Evolutionary conservation across 2,113 vertebrate species (phyloP).

Genomic region (Coracopsis vasa): DNA sequence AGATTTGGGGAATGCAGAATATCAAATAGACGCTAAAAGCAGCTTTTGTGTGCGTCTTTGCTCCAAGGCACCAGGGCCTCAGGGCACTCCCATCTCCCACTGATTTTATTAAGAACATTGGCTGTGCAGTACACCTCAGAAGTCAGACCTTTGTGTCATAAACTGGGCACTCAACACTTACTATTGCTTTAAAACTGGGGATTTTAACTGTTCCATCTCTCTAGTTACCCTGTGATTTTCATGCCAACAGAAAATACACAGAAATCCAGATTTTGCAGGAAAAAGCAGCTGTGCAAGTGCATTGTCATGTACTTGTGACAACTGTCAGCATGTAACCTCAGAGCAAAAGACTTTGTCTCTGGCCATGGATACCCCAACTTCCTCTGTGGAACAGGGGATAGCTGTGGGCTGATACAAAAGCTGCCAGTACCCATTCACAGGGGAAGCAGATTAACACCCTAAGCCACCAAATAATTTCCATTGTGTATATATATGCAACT

Average conservation of each 20-base stretch:
- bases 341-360: not conserved
- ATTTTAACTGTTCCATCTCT: not conserved
- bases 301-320: not conserved
- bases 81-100: not conserved
- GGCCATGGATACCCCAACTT: not conserved
- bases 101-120: not conserved
- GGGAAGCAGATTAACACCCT: not conserved
- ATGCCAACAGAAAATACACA: not conserved
- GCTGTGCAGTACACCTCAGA: accelerated
- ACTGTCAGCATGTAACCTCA: accelerated
- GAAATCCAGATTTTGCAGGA: not conserved
- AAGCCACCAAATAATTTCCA: not conserved
- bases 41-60: not conserved
- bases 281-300: not conserved
- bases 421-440: not conserved
- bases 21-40: not conserved
- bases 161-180: not conserved
- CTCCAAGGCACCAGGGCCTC: not conserved
- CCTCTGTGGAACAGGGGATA: accelerated
- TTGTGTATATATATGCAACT: not conserved
- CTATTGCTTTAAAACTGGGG: not conserved
- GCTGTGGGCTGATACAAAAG: not conserved
- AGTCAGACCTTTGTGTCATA: not conserved
- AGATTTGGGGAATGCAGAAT: not conserved
- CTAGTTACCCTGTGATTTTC: no score